A percentile compares a stretch with the other conserved stretches of the same genome.
phyloP scores from a whole-genome alignment of 2,797 vertebrate genomes.

The Halcyon badia region DNA sequence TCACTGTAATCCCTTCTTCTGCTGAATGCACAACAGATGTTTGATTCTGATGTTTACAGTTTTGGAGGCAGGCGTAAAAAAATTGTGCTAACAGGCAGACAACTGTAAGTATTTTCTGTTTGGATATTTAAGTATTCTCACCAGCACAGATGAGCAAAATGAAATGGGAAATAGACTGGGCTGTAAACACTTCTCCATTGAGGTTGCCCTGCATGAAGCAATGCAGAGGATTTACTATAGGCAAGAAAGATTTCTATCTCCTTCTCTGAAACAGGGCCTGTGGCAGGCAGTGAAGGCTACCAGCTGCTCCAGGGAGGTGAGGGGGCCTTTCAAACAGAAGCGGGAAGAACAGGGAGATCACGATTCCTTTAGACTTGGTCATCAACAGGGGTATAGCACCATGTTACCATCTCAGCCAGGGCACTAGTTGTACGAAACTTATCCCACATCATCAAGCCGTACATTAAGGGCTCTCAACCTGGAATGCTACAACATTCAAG shows the following conservation, averaged over 20 bases:
- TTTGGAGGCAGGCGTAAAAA: constrained; percentile 25
- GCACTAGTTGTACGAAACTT: not conserved
- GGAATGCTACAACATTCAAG: rapidly evolving
- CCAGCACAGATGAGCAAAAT: not conserved
- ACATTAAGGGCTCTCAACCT: not conserved
- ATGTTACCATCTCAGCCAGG: not conserved
- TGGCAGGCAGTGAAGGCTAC: too few species aligned
- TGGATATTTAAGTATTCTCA: constrained; percentile 30
- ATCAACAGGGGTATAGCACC: not conserved
- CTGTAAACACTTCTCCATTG: not conserved
- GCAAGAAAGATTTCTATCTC: not conserved
- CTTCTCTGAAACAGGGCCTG: not conserved
- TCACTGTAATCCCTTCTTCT: constrained; percentile 7
- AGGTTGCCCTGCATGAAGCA: not conserved
- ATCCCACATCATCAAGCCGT: too few species aligned
- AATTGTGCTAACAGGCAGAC: constrained; percentile 3
- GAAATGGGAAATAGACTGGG: not conserved
- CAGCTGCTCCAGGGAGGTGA: rapidly evolving
- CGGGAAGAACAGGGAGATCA: not conserved
- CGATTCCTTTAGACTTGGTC: not conserved
- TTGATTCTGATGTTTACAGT: constrained; percentile 43
- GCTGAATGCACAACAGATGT: constrained; percentile 43
- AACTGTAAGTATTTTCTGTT: constrained; percentile 28
- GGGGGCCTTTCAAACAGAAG: not conserved
- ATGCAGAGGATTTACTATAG: not conserved